Percentiles rank a stretch among this genome's conserved stretches.
Conservation (phyloP, 2,113 vertebrate species). For the Anarhynchus alexandrinus region DNA sequence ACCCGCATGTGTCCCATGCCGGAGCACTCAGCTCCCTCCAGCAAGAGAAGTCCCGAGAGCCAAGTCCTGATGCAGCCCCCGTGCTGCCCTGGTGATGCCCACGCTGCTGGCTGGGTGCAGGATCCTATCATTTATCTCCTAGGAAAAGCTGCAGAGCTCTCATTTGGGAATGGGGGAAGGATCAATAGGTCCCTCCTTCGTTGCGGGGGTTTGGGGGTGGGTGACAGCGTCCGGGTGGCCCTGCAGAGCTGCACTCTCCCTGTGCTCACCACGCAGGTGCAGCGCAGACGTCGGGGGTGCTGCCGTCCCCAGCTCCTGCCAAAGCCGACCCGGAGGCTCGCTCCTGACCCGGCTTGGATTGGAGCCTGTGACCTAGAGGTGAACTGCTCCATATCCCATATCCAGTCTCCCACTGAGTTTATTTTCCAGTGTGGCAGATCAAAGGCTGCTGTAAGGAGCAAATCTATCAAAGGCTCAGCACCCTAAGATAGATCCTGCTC, state of each 20-base stretch:
- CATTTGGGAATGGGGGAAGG: background rate
- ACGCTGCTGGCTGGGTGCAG: too few species aligned
- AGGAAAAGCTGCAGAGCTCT: background rate
- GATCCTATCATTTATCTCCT: background rate
- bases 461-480: slow-evolving; percentile 47
- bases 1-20: background rate
- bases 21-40: background rate
- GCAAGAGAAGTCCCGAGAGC: background rate
- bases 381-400: slow-evolving; percentile 24
- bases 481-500: background rate
- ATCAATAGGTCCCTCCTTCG: background rate
- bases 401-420: slow-evolving; percentile 45
- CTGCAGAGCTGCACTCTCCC: background rate
- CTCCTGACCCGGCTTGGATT: background rate
- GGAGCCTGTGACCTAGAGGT: background rate
- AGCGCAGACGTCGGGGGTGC: rapidly evolving
- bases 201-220: background rate
- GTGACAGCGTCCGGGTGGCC: rapidly evolving
- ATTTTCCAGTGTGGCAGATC: slow-evolving; percentile 37
- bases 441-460: slow-evolving; percentile 40
- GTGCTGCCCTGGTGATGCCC: background rate
- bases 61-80: background rate
- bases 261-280: background rate
- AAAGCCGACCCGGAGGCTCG: background rate
- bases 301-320: background rate